Evolutionary conservation across 2,113 vertebrate species (phyloP).

Genomic region (Candoia aspera): DNA sequence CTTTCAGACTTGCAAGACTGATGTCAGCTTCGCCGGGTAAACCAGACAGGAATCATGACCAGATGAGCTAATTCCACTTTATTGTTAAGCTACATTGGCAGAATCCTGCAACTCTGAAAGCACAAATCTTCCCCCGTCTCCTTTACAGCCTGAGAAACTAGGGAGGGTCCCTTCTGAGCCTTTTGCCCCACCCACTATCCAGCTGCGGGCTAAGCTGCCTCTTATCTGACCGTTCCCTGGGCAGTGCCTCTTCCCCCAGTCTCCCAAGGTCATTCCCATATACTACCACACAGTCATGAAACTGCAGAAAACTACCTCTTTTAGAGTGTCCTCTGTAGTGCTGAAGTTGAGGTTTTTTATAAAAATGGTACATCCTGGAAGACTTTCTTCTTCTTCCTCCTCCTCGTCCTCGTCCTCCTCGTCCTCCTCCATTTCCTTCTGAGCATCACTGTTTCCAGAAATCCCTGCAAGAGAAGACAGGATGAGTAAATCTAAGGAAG

Average conservation of each 20-base stretch:
- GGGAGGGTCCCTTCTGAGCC: background rate
- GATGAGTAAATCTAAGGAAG: background rate
- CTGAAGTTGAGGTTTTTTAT: slow-evolving; percentile 93
- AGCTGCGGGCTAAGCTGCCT: background rate
- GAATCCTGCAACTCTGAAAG: background rate
- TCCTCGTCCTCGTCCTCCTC: slow-evolving; percentile 66
- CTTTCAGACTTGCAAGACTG: too few relatives aligned
- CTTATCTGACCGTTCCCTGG: background rate
- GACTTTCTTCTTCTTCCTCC: slow-evolving; percentile 79
- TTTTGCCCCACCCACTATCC: background rate
- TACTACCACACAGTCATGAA: background rate
- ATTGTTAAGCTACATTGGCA: background rate
- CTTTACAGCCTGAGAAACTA: background rate
- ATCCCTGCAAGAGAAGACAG: slow-evolving; percentile 23
- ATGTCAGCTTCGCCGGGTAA: background rate
- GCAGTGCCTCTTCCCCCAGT: background rate
- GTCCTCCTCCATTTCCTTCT: background rate
- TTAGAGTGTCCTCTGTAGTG: slow-evolving; percentile 86
- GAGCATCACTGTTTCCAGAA: slow-evolving; percentile 18
- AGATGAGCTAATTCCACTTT: background rate
- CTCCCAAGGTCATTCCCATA: background rate
- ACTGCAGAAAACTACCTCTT: slow-evolving; percentile 52
- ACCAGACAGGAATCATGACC: background rate
- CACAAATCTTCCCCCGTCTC: background rate
- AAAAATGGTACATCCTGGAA: slow-evolving; percentile 91